phyloP scores from a whole-genome alignment of 2,888 invertebrate genomes.

The Octodonta nipae region DNA sequence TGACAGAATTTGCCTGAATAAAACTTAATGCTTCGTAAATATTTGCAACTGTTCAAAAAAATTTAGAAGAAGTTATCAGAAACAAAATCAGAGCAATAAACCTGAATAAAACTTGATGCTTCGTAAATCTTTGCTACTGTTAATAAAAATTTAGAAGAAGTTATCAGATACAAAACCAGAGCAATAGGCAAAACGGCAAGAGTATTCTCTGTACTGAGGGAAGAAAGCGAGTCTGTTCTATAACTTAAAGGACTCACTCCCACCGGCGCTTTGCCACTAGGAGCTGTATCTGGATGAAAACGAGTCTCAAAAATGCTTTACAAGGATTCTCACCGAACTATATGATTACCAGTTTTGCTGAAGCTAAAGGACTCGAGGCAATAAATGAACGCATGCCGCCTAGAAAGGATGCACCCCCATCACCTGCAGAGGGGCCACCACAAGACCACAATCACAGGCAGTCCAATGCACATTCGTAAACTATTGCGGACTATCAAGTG shows the following conservation, averaged over 20 bases:
- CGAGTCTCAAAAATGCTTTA: conserved; percentile 85
- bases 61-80: no score
- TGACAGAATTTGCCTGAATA: no score
- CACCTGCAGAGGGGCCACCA: conserved; percentile 43
- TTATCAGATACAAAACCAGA: conserved; percentile 97
- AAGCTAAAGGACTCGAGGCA: conserved; percentile 96
- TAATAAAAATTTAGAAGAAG: no score
- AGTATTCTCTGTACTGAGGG: conserved; percentile 96
- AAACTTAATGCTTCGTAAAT: no score
- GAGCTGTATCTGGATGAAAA: conserved; percentile 92
- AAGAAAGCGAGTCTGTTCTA: conserved; percentile 97
- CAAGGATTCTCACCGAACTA: conserved; percentile 93
- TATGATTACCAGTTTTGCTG: conserved; percentile 96
- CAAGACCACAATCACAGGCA: conserved; percentile 35
- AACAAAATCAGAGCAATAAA: no score
- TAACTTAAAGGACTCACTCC: conserved; percentile 98
- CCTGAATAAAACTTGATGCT: no score
- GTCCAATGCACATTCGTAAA: conserved; percentile 37
- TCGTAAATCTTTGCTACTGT: no score
- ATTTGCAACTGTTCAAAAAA: no score
- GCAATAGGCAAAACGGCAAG: conserved; percentile 99
- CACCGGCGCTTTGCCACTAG: conserved; percentile 91
- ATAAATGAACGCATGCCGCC: conserved; percentile 99
- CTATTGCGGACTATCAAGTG: conserved; percentile 13
- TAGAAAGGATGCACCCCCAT: conserved; percentile 69